Evolutionary conservation across 2,113 vertebrate genomes (phyloP).

Genomic region (Ivindomyrus marchei): DNA sequence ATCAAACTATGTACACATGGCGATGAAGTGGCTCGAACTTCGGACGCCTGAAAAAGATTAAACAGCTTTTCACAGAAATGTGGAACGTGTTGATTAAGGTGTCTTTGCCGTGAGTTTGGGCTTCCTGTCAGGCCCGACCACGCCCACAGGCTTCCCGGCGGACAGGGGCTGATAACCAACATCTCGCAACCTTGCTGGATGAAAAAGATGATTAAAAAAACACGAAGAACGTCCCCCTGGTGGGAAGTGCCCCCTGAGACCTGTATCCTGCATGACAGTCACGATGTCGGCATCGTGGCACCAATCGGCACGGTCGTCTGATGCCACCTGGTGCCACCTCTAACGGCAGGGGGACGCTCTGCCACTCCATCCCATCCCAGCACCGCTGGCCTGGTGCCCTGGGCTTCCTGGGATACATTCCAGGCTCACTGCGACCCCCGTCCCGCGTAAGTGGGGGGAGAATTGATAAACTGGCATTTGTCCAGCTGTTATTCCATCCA

Average conservation of each 20-base stretch:
- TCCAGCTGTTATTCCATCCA: background rate
- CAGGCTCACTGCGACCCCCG: background rate
- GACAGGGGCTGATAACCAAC: background rate
- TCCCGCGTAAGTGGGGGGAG: background rate
- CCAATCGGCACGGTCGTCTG: background rate
- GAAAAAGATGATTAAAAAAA: background rate
- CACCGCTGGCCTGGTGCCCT: background rate
- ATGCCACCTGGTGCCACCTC: background rate
- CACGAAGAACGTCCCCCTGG: background rate
- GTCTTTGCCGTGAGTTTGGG: background rate
- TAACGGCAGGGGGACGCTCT: background rate
- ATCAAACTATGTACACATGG: background rate
- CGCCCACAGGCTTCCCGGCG: background rate
- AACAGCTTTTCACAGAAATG: background rate
- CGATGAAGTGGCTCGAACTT: background rate
- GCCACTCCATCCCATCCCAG: background rate
- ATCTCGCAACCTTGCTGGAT: background rate
- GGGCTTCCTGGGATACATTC: background rate
- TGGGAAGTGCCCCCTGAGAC: background rate
- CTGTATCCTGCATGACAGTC: background rate
- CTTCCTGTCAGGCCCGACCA: background rate
- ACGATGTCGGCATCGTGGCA: background rate
- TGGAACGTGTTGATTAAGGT: background rate
- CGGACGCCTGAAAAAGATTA: background rate
- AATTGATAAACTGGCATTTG: background rate